Percentiles rank a stretch among this genome's conserved stretches.
Evolutionary conservation across 2,888 invertebrate genomes (phyloP).

Genomic region (Sceliomorpha sp.): DNA sequence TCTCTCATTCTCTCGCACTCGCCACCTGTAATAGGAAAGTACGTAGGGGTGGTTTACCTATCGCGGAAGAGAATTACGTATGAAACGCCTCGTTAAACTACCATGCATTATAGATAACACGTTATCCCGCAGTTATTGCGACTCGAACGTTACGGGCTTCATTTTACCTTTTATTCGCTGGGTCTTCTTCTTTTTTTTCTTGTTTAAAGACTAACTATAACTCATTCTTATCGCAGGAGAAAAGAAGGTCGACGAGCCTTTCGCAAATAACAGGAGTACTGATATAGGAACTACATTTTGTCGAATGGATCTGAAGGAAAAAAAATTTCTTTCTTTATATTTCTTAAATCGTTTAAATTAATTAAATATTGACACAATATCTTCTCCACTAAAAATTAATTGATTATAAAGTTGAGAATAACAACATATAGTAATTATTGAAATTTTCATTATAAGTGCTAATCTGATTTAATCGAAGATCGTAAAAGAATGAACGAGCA

Average conservation of each 20-base stretch:
- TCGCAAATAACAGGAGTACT: not conserved
- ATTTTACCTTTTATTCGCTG: slow-evolving; percentile 11
- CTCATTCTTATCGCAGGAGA: not conserved
- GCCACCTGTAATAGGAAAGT: slow-evolving; percentile 22
- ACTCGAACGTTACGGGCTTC: slow-evolving; percentile 18
- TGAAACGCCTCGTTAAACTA: slow-evolving; percentile 48
- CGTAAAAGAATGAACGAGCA: not conserved
- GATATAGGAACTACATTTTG: too few species aligned
- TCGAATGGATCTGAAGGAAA: not conserved
- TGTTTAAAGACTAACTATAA: slow-evolving; percentile 5
- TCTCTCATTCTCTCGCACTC: slow-evolving; percentile 25
- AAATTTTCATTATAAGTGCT: not conserved
- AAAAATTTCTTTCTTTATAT: slow-evolving; percentile 2
- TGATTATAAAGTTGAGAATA: too few species aligned
- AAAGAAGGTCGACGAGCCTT: not conserved
- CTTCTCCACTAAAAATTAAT: too few species aligned
- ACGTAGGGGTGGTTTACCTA: slow-evolving; percentile 38
- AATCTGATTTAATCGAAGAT: slow-evolving; percentile 1
- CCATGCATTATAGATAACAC: slow-evolving; percentile 55
- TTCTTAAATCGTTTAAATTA: too few species aligned
- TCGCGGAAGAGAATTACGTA: slow-evolving; percentile 56
- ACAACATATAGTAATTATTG: not conserved
- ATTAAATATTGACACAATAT: too few species aligned
- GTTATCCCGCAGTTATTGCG: slow-evolving; percentile 28
- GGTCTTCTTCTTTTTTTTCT: slow-evolving; percentile 13